Percentiles rank a stretch among this genome's conserved stretches.
phyloP scores from a whole-genome alignment of 2,113 vertebrate species.

The Tonatia bakeri region DNA sequence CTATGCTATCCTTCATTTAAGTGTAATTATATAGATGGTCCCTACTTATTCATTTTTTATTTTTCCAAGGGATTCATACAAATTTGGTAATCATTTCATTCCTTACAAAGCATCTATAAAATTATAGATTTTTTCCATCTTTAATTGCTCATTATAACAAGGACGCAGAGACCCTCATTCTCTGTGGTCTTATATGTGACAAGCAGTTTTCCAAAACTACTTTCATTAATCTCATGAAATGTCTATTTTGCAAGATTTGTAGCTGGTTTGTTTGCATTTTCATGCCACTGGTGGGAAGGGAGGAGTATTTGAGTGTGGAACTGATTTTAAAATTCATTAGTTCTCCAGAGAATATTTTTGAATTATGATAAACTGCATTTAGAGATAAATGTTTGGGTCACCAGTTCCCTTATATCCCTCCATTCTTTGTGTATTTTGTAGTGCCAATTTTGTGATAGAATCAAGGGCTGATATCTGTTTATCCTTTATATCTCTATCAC shows the following conservation, averaged over 20 bases:
- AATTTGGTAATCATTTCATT: not conserved
- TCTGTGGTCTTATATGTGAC: not conserved
- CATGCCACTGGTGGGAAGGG: not conserved
- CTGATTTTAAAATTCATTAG: not conserved
- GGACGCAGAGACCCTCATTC: not conserved
- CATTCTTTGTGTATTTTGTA: not conserved
- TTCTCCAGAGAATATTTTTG: slow-evolving; percentile 12
- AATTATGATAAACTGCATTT: not conserved
- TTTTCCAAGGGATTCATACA: not conserved
- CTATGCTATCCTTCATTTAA: not conserved
- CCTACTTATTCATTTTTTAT: not conserved
- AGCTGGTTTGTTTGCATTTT: not conserved
- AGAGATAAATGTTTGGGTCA: not conserved
- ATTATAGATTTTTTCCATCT: not conserved
- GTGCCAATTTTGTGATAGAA: not conserved
- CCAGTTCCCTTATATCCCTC: not conserved
- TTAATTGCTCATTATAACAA: not conserved
- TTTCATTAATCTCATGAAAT: not conserved
- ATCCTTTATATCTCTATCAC: not conserved
- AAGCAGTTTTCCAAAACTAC: not conserved
- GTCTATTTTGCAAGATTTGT: not conserved
- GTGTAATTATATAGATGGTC: not conserved
- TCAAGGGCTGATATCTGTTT: not conserved
- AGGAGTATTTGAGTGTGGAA: not conserved
- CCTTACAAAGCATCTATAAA: not conserved